Evolutionary conservation across 2,888 invertebrate species (phyloP), one percentile per base, ranked within the genome.

Genomic region (Eugnorisma glareosa): DNA sequence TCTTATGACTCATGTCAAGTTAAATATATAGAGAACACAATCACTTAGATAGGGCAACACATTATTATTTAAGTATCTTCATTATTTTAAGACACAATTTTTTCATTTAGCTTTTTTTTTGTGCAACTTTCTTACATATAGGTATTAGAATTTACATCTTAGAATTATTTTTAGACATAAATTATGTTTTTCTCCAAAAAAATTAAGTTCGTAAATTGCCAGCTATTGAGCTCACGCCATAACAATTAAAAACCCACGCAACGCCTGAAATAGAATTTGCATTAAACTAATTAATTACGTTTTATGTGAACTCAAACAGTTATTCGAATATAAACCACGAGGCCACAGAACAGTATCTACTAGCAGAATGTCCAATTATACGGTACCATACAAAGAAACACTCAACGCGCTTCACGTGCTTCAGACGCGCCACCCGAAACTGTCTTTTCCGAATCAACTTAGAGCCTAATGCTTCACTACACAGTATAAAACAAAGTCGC

Each of bases 271-370:
- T 64, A 28, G 24, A 67, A 76, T 75, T 86, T 75, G 70, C 69
- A 75, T 75, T 77, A 18, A 78, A 75, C 75, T 77, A 84, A 86
- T 86, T 82, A 78, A 84, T 88, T 73, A 77, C 45, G 21, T 88
- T 86, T 67, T 64, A 87, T 75, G 51, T 70, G 68, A 82, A 73
- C 67, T 77, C 68, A 79, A 75, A 61, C 69, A 76, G 45, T 83
- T 81, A 86, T 81, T 79, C 77, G 61, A 28, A 54, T 71, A 64
- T 70, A 69, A 72, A 74, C 71, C 79, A 70, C 21, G 31, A 69
- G 10, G 15, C 13, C 28, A 75, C 28, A 61, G 2, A 11, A 51
- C 18, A 75, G 5, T 51, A n/a, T n/a, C n/a, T n/a, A 35, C 24
- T 3, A 15, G 63, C 76, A 82, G 76, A 15, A 77, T 43, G 11